Evolutionary conservation across 2,888 invertebrate species (phyloP), one percentile per base, ranked within the genome.

Genomic region (Coenonympha glycerion): DNA sequence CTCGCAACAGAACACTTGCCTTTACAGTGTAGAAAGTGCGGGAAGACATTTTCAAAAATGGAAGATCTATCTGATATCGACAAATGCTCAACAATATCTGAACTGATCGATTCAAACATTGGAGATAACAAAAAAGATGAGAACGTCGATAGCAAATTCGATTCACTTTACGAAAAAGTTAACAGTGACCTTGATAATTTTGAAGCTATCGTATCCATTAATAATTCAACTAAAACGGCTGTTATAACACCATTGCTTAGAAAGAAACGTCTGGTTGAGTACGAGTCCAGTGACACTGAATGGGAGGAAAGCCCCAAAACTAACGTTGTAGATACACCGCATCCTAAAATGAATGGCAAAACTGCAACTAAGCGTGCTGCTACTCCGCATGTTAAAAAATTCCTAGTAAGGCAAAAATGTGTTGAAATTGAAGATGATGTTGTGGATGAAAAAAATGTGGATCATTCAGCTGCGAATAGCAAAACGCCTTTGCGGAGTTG

Each of bases 361-460:
- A 78, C 80, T 6, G 79, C 83, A 5, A 76, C 63, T 39, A 70
- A 72, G 51, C 71, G 84, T 40, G 58, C 65, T 45, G 75, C 71
- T 2, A 87, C 86, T 18, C 86, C 86, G 6, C 85, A 86, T 51
- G 70, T 73, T 0, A 86, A 79, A 50, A 87, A 85, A 51, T 57
- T 79, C 2, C 52, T 84, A 31, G 69, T 76, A 63, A 66, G 72
- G 33, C 83, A 84, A 39, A 76, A 75, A 28, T 69, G 59, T 0
- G 55, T 77, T 0, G 80, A 82, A 52, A 76, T 78, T 28, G 66
- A 65, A 46, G 79, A 79, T 18, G 71, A 73, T 54, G 66, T 63
- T 0, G 55, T 60, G 21, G 63, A 66, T 11, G 72, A 74, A 55
- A 69, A 67, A 22, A 47, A 62, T 3, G 62, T 54, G 39, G 63